Conservation (phyloP, 2,888 invertebrate genomes). For the Eugnorisma glareosa region DNA sequence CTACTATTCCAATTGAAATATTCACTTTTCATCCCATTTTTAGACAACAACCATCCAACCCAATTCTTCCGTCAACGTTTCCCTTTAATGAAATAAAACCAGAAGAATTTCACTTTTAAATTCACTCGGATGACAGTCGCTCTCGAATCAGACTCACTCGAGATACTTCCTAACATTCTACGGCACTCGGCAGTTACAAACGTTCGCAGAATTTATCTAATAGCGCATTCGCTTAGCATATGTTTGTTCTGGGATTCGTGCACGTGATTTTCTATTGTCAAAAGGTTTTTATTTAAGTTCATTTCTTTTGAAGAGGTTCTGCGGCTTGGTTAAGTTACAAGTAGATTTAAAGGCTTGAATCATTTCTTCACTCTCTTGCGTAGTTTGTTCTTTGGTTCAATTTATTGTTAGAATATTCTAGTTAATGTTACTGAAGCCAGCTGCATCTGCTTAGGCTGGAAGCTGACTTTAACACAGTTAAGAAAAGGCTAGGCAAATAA, state of each 20-base stretch:
- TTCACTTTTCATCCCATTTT: neutral
- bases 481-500: neutral
- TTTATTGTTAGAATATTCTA: neutral
- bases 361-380: no score
- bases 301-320: neutral
- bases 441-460: neutral
- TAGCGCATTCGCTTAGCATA: conserved; percentile 25
- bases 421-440: neutral
- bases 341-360: neutral
- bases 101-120: conserved; percentile 60
- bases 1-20: neutral
- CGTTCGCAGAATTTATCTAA: conserved; percentile 46
- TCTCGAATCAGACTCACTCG: conserved; percentile 46
- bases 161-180: conserved; percentile 39
- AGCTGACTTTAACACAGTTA: neutral
- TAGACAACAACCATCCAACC: neutral
- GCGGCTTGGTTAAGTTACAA: neutral
- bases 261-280: neutral
- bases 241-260: conserved; percentile 12
- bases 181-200: conserved; percentile 42
- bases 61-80: neutral
- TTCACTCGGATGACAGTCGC: conserved; percentile 46
- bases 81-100: conserved; percentile 34
- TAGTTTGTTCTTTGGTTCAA: no score
- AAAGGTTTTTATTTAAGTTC: conserved; percentile 21